Conservation (phyloP, 2,888 invertebrate genomes). For the Loripinus fragilis region DNA sequence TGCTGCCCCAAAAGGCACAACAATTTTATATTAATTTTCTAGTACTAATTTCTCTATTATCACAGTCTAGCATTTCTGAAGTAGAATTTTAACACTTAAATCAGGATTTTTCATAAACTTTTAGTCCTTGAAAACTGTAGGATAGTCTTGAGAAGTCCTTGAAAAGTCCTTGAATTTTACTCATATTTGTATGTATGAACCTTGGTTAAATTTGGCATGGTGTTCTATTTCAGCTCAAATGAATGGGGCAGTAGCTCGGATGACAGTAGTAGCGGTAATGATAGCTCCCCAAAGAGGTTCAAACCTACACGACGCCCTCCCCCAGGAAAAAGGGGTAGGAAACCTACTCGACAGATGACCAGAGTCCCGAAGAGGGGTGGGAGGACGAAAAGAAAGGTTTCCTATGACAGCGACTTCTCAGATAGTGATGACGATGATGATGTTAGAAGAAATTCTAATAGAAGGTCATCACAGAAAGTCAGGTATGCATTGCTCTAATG, state of each 20-base stretch:
- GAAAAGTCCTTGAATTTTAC: no score
- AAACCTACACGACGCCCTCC: constrained; percentile 57
- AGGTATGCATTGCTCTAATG: constrained; percentile 61
- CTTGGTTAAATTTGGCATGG: no score
- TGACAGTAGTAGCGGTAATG: constrained; percentile 65
- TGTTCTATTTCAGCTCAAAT: constrained; percentile 78
- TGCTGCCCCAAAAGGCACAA: no score
- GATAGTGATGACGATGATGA: constrained; percentile 77
- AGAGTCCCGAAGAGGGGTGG: constrained; percentile 42
- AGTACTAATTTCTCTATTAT: no score
- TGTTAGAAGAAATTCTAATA: constrained; percentile 55
- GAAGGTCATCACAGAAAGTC: constrained; percentile 68
- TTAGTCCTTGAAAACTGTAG: no score
- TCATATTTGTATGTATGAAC: no score
- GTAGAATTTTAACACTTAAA: no score
- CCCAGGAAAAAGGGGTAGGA: neutral
- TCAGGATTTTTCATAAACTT: no score
- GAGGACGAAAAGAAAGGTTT: constrained; percentile 44
- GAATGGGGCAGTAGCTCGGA: constrained; percentile 78
- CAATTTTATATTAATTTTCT: no score
- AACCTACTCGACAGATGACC: constrained; percentile 24
- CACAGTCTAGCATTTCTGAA: no score
- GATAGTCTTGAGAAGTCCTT: no score
- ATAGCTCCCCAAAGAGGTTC: constrained; percentile 67
- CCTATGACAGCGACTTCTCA: constrained; percentile 70